Base-by-base conservation (phyloP, 2,113 vertebrate genomes). In the Carassius gibelio region DNA sequence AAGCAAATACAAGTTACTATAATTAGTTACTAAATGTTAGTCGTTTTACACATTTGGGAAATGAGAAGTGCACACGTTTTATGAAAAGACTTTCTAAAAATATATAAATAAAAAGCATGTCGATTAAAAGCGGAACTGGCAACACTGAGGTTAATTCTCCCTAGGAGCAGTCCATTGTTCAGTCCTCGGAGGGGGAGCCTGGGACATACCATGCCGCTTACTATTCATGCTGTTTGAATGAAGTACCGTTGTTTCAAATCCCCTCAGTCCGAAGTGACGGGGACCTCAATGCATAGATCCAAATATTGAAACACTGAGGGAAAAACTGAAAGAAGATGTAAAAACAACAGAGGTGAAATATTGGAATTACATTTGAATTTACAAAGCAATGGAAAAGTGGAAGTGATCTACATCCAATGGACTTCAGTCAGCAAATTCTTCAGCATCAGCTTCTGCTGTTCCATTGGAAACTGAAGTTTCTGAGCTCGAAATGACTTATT, bases 211-310 rank as follows among this genome's bases (percentile, higher is more conserved):
- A 91, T 91, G 90, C 86, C 83, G 48, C 85, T 89, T 88, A 84
- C 87, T 92, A 83, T 89, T 93, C 91, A 87, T 86, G 90, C 89
- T 83, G 88, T 89, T 90, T 95, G 92, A 94, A 95, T 93, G 94
- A 93, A 92, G 91, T 79, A 86, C 92, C 79, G 91, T 90, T 92
- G 90, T 92, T 90, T 85, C 82, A 85, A 85, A 86, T 86, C 84
- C 91, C 90, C 91, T 88, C 84, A 86, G 89, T 88, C 87, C 89
- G 92, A 92, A 92, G 84, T 88, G 85, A 87, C 57, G 59, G 85
- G 87, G 87, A 90, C 79, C 88, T 82, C 81, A 87, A 87, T 82
- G 85, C 85, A 74, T 87, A 77, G 62, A 79, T 87, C 82, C 21
- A 86, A 77, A 75, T 17, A 83, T 55, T 10, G 13, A 72, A 42